phyloP scores from a whole-genome alignment of 2,113 vertebrate species.

The Rostratula benghalensis region DNA sequence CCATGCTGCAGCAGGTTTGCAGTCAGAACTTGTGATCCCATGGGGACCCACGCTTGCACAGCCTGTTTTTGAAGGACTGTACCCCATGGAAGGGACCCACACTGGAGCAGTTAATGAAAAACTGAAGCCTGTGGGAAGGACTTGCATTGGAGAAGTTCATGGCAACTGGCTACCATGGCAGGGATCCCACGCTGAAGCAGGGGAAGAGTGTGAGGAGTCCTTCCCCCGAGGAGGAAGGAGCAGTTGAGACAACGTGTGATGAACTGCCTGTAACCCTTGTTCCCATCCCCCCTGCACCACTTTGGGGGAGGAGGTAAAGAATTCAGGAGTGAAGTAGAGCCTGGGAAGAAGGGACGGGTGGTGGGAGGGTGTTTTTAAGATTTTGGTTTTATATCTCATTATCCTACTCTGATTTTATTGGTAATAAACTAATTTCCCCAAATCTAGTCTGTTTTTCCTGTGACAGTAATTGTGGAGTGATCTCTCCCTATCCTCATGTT shows the following conservation, averaged over 20 bases:
- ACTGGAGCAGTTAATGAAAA: neutral
- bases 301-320: neutral
- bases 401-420: neutral
- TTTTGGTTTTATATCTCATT: neutral
- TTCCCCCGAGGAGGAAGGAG: neutral
- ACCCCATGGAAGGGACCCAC: neutral
- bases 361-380: neutral
- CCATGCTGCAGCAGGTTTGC: neutral
- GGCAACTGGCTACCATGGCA: neutral
- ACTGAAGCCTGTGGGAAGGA: neutral
- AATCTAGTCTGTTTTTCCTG: neutral
- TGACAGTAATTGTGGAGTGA: neutral
- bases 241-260: neutral
- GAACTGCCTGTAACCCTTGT: neutral
- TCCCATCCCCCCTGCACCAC: neutral
- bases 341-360: neutral
- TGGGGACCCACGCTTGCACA: neutral
- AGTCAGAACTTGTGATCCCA: neutral
- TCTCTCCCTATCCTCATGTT: neutral
- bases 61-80: neutral
- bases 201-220: neutral
- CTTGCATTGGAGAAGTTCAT: neutral
- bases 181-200: neutral
- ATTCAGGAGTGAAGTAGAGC: neutral
- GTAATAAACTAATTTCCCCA: neutral